Conservation (phyloP, 2,888 invertebrate species). For the Eremobia ochroleuca region DNA sequence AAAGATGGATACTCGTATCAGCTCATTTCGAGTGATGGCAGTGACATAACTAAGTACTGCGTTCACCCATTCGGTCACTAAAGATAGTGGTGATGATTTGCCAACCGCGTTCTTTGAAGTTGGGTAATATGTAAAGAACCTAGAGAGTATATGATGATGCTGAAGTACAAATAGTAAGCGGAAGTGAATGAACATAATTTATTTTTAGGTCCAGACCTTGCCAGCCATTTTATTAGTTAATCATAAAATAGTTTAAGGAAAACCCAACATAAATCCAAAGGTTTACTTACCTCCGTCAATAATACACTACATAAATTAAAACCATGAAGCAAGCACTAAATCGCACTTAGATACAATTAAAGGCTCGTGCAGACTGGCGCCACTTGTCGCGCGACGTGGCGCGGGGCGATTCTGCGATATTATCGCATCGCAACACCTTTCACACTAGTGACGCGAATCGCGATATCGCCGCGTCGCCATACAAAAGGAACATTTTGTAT, state of each 20-base stretch:
- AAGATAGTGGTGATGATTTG: not conserved
- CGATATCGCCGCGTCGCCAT: no score
- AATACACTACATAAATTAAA: slow-evolving; percentile 16
- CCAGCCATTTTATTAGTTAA: not conserved
- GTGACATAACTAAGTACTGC: not conserved
- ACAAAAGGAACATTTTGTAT: no score
- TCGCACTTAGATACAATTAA: not conserved
- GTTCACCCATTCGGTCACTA: not conserved
- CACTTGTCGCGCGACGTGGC: no score
- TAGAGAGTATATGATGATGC: not conserved
- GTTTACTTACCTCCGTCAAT: slow-evolving; percentile 40
- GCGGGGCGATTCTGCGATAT: no score
- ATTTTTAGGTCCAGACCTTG: not conserved
- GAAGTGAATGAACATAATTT: not conserved
- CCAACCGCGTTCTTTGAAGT: not conserved
- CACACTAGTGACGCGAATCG: no score
- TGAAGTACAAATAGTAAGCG: not conserved
- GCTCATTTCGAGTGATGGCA: slow-evolving; percentile 11
- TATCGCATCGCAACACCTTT: no score
- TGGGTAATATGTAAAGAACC: not conserved
- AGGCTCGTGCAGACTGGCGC: no score
- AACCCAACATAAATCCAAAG: not conserved
- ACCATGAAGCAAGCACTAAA: slow-evolving; percentile 25
- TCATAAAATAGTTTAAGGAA: not conserved
- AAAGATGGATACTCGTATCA: not conserved